Percentiles rank a stretch among this genome's conserved stretches.
phyloP scores from a whole-genome alignment of 2,113 vertebrate species.

The Antechinus flavipes region DNA sequence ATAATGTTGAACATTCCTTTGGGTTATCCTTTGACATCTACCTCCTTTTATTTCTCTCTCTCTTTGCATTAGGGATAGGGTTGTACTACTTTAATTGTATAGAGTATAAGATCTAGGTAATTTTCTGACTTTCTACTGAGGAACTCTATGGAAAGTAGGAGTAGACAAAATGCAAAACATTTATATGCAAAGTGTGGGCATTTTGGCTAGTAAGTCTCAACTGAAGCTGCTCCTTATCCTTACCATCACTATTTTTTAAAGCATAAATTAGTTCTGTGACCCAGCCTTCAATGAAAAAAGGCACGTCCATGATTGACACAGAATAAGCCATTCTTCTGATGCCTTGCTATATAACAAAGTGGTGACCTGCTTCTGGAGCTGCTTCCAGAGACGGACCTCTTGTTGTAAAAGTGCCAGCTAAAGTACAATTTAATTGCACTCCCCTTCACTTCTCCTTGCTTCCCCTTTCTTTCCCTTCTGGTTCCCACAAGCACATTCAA shows the following conservation, averaged over 20 bases:
- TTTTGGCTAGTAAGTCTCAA: not conserved
- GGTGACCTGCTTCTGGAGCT: not conserved
- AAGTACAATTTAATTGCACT: constrained; percentile 42
- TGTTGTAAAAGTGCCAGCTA: not conserved
- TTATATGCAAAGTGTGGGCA: not conserved
- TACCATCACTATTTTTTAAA: constrained; percentile 9
- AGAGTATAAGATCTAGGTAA: not conserved
- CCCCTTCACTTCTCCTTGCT: constrained; percentile 53
- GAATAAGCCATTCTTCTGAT: not conserved
- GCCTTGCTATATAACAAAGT: constrained; percentile 6
- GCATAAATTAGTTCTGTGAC: not conserved
- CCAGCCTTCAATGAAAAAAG: not conserved
- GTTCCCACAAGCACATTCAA: constrained; percentile 67
- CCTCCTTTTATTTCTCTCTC: not conserved
- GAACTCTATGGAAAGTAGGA: not conserved
- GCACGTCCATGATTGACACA: not conserved
- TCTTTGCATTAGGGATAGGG: not conserved
- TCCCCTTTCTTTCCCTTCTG: constrained; percentile 59
- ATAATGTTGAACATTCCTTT: not conserved
- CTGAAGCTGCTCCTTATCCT: not conserved
- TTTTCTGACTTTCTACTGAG: not conserved
- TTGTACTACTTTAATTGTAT: not conserved
- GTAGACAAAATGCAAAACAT: accelerated
- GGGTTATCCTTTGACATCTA: accelerated
- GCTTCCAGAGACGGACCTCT: not conserved